These are phyloP conservation scores for Dicranocentrus wangi DNA, from an alignment of 2,888 invertebrate species.

Conservation along the genomic window DNA sequence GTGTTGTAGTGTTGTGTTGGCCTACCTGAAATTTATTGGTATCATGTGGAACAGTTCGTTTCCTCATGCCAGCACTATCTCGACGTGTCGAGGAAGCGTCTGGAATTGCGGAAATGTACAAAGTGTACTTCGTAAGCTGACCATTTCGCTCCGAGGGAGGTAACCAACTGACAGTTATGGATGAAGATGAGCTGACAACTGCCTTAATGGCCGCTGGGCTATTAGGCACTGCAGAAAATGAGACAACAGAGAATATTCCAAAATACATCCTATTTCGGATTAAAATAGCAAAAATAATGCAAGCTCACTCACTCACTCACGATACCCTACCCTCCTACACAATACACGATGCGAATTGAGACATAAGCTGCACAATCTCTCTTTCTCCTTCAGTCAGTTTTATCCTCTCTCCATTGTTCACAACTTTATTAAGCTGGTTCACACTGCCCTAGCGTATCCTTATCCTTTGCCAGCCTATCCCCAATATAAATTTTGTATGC, in stretches of 20 bases:
- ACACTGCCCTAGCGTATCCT: background rate
- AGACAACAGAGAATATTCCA: conserved; percentile 22
- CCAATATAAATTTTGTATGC: too few species aligned
- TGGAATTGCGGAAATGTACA: conserved; percentile 76
- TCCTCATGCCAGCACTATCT: conserved; percentile 46
- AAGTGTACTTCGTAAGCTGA: conserved; percentile 79
- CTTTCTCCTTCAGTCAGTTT: conserved; percentile 1
- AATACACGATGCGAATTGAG: too few species aligned
- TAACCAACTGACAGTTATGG: conserved; percentile 76
- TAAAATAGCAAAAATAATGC: too few species aligned
- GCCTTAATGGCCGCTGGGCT: conserved; percentile 76
- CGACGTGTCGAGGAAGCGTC: conserved; percentile 34
- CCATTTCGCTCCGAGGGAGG: conserved; percentile 81
- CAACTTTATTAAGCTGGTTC: conserved; percentile 41
- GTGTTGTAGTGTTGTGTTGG: too few species aligned
- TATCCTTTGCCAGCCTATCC: too few species aligned
- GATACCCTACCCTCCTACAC: too few species aligned
- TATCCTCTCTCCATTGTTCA: conserved; percentile 23
- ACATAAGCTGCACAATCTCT: background rate
- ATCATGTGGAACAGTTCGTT: conserved; percentile 60
- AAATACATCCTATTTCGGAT: too few species aligned
- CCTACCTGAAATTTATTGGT: conserved; percentile 65
- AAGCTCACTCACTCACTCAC: too few species aligned
- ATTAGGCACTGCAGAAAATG: conserved; percentile 75
- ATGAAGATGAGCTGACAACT: conserved; percentile 75